Evolutionary conservation across 2,888 invertebrate genomes (phyloP), one percentile per base, ranked within the genome.

Genomic region (Dryocosmus kuriphilus): DNA sequence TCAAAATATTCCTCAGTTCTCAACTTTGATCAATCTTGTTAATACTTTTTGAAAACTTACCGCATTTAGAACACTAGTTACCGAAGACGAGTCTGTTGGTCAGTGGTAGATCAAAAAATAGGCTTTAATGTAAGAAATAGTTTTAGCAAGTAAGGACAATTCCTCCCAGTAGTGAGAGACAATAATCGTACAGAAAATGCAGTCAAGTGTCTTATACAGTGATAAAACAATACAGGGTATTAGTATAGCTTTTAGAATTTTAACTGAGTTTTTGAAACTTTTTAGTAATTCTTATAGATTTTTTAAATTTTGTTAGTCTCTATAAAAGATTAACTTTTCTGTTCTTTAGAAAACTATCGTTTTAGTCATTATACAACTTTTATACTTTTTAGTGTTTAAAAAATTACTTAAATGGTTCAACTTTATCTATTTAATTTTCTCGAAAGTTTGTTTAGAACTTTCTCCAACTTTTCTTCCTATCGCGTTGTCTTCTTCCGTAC

Each of bases 71-170:
- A 63, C 32, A 19, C 62, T 30, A 19, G 19, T 19, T 62, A 9
- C 32, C 27, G 46, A 67, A 46, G 46, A 19, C n/a, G 65, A 73
- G 57, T 82, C 76, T 81, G 75, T 81, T 77, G 79, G 85, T 85
- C 83, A 81, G 82, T 85, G 82, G 67, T 81, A 83, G 85, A 79
- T 81, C 79, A 73, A 55, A 55, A 67, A 71, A 71, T 51, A 41
- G 51, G 71, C 11, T 71, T 55, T 65, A 16, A n/a, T 63, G 63
- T 63, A 71, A 11, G 30, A 71, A 19, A 51, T 55, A 19, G 22
- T 71, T 71, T 55, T 51, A 71, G 5, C 1, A 55, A 51, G 46
- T n/a, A 14, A 9, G 41, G n/a, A 32, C n/a, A 11, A 32, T 55
- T 71, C 71, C 32, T 71, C n/a, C 5, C 30, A 32, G 16, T 55